Conservation (phyloP, 1,140 invertebrate species). For the Choristoneura fumiferana region DNA sequence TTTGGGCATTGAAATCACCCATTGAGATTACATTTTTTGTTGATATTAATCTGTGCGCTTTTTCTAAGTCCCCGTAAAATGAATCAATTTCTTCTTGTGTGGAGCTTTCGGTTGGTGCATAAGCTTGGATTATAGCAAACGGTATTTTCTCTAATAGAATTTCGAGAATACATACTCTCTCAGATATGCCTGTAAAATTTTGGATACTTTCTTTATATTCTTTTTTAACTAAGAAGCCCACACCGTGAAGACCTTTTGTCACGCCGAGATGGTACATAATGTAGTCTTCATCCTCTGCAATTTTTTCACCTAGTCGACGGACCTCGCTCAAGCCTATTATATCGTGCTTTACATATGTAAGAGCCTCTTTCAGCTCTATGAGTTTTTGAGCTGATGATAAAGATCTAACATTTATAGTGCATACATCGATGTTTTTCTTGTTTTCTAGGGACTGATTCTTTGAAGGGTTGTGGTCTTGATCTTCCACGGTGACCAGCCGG, state of each 20-base stretch:
- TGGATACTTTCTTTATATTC: conserved; percentile 19
- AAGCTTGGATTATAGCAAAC: conserved; percentile 27
- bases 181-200: conserved; percentile 23
- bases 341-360: background rate
- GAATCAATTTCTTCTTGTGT: conserved; percentile 19
- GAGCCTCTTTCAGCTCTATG: background rate
- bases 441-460: background rate
- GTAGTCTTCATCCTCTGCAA: conserved; percentile 25
- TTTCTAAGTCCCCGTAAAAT: conserved; percentile 19
- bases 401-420: background rate
- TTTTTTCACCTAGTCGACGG: conserved; percentile 13
- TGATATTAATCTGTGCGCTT: conserved; percentile 6
- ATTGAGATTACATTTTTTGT: conserved; percentile 11
- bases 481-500: background rate
- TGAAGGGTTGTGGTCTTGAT: background rate
- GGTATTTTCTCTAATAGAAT: conserved; percentile 10
- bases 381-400: background rate
- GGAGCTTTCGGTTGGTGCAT: conserved; percentile 22
- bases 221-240: conserved; percentile 27
- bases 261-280: conserved; percentile 23
- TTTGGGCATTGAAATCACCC: conserved; percentile 26
- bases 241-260: conserved; percentile 21
- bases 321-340: conserved; percentile 16
- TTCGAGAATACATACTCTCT: conserved; percentile 23
- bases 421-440: background rate